Percentiles rank a stretch among this genome's conserved stretches.
Conservation (phyloP, 2,888 invertebrate genomes). For the Cheilosia scutellata region DNA sequence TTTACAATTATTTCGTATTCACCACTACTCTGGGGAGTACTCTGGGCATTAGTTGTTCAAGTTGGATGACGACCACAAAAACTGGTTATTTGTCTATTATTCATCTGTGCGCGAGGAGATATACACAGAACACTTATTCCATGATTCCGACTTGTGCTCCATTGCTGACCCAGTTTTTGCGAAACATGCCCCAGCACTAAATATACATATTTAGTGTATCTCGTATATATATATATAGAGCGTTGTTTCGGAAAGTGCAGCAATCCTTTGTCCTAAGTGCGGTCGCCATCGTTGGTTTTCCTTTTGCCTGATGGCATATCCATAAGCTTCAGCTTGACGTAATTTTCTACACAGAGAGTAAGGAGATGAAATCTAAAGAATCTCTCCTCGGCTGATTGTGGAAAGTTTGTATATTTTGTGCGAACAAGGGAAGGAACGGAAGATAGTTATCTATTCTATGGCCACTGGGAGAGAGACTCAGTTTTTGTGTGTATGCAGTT, state of each 20-base stretch:
- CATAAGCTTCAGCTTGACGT: conserved; percentile 45
- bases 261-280: conserved; percentile 65
- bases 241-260: conserved; percentile 53
- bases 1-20: conserved; percentile 60
- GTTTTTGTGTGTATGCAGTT: conserved; percentile 18
- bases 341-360: conserved; percentile 41
- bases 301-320: conserved; percentile 18
- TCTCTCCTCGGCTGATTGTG: conserved; percentile 48
- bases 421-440: background rate
- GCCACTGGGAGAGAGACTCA: background rate
- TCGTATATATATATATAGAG: background rate
- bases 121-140: conserved; percentile 34
- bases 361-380: conserved; percentile 56
- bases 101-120: conserved; percentile 54
- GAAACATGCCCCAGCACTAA: background rate
- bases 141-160: conserved; percentile 25
- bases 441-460: conserved; percentile 9
- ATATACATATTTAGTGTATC: background rate
- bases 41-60: conserved; percentile 52
- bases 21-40: conserved; percentile 28
- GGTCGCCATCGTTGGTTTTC: conserved; percentile 54
- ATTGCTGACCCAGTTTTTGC: conserved; percentile 59
- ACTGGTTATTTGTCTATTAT: conserved; percentile 68
- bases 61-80: conserved; percentile 58
- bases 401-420: conserved; percentile 22